Evolutionary conservation across 2,888 invertebrate genomes (phyloP).

Genomic region (Harpalus rubripes): DNA sequence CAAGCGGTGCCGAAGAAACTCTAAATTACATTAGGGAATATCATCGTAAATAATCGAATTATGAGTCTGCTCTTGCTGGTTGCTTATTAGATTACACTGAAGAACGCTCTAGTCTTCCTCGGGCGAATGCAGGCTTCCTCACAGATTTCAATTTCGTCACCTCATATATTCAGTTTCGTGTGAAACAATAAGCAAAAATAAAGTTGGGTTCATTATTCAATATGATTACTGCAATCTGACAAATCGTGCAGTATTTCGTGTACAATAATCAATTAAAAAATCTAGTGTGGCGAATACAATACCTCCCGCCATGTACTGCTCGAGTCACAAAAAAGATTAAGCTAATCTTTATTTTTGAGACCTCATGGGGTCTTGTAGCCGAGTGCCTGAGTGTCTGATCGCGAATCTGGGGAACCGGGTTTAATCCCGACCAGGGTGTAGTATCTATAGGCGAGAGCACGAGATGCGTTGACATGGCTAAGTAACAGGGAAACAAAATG

Average conservation of each 20-base stretch:
- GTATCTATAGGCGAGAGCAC: no score
- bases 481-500: no score
- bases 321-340: no score
- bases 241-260: not conserved
- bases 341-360: no score
- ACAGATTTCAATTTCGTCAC: conserved; percentile 28
- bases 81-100: conserved; percentile 47
- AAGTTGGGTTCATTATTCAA: not conserved
- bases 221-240: not conserved
- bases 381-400: no score
- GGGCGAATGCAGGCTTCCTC: conserved; percentile 16
- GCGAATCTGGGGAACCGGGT: no score
- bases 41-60: conserved; percentile 53
- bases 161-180: not conserved
- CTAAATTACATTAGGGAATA: conserved; percentile 52
- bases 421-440: no score
- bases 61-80: conserved; percentile 32
- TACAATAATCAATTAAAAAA: no score
- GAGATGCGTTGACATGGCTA: no score
- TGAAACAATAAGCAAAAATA: not conserved
- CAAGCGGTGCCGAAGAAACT: conserved; percentile 20
- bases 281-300: no score
- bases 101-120: conserved; percentile 1
- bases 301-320: no score
- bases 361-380: no score